Evolutionary conservation across 2,888 invertebrate species (phyloP).

Genomic region (Acleris laterana): DNA sequence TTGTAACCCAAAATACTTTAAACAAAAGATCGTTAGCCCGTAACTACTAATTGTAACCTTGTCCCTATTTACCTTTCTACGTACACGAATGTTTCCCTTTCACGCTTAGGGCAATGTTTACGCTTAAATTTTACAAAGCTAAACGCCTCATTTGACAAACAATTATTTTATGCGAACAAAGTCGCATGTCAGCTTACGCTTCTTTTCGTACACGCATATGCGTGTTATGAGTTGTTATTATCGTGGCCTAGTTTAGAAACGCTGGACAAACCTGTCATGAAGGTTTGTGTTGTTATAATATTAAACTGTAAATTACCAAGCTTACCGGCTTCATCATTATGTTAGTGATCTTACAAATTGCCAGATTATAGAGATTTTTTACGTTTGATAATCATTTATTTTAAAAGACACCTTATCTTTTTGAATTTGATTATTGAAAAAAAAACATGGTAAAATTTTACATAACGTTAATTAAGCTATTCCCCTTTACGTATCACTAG

Average conservation of each 20-base stretch:
- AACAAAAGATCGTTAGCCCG: not conserved
- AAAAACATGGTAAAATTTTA: no score
- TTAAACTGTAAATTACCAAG: no score
- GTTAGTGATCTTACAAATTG: no score
- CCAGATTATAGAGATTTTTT: no score
- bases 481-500: no score
- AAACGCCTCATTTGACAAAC: conserved; percentile 47
- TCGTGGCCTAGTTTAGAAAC: conserved; percentile 35
- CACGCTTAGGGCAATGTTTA: conserved; percentile 40
- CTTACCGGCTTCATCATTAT: no score
- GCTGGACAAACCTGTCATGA: conserved; percentile 9
- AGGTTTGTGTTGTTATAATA: conserved; percentile 5
- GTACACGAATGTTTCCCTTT: conserved; percentile 39
- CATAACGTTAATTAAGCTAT: no score
- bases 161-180: conserved; percentile 51
- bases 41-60: conserved; percentile 17
- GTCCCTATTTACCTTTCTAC: conserved; percentile 20
- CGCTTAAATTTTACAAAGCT: conserved; percentile 46
- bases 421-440: no score
- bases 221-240: conserved; percentile 18
- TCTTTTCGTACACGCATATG: not conserved
- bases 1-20: no score
- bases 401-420: no score
- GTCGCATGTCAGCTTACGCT: conserved; percentile 44
- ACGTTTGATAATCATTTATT: no score